Conservation (phyloP, 2,797 vertebrate species). For the Characodon lateralis region DNA sequence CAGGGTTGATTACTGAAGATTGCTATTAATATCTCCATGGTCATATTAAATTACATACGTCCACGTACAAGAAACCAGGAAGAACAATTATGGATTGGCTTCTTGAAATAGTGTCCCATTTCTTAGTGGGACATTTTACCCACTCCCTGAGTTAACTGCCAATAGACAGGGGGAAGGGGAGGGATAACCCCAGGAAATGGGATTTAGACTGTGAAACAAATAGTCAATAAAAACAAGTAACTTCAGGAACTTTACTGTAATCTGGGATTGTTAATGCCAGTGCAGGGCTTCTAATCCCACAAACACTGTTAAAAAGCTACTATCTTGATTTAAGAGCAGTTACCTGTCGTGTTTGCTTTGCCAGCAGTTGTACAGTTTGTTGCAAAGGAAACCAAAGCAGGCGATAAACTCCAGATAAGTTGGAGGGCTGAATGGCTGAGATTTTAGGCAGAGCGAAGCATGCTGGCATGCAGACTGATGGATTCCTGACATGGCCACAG, state of each 20-base stretch:
- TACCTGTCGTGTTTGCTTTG: slow-evolving; percentile 71
- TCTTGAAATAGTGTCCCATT: too few species aligned
- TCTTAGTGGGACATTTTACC: too few species aligned
- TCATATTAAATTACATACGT: too few species aligned
- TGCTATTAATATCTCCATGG: too few species aligned
- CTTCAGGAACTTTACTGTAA: neutral
- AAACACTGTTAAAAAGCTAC: neutral
- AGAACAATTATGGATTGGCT: too few species aligned
- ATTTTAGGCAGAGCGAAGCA: slow-evolving; percentile 60
- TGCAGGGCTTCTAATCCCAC: neutral
- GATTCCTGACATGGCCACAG: slow-evolving; percentile 81
- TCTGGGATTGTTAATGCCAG: too few species aligned
- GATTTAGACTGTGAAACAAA: neutral
- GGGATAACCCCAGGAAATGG: too few species aligned
- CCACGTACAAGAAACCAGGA: too few species aligned
- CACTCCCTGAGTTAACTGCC: too few species aligned
- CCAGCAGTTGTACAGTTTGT: slow-evolving; percentile 55
- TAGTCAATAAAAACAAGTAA: neutral
- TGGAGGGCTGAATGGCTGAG: slow-evolving; percentile 78
- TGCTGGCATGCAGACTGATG: slow-evolving; percentile 81
- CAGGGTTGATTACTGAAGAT: too few species aligned
- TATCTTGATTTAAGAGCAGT: neutral
- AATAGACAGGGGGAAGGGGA: too few species aligned
- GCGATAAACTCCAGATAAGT: slow-evolving; percentile 81
- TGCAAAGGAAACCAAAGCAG: slow-evolving; percentile 66